Evolutionary conservation across 2,888 invertebrate genomes (phyloP).

Genomic region (Serrognathus titanus): DNA sequence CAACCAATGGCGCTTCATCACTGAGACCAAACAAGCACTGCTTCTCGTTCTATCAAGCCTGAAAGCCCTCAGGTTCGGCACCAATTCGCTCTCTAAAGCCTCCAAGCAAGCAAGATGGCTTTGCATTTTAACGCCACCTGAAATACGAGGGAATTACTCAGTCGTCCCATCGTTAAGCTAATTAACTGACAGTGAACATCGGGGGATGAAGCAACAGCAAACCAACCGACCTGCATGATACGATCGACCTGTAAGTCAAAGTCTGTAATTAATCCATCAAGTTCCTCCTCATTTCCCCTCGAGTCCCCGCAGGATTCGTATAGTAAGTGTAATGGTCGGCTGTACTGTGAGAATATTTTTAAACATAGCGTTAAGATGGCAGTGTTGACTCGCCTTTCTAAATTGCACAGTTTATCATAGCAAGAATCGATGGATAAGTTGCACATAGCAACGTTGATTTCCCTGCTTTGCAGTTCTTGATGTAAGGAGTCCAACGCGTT

Average conservation of each 20-base stretch:
- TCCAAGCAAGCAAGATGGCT: conserved; percentile 66
- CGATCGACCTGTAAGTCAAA: conserved; percentile 68
- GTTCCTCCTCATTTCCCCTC: conserved; percentile 47
- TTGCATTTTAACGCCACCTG: conserved; percentile 60
- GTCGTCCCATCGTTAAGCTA: neutral
- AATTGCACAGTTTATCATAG: conserved; percentile 59
- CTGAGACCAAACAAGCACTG: conserved; percentile 51
- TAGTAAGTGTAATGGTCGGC: conserved; percentile 34
- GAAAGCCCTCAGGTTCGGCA: conserved; percentile 56
- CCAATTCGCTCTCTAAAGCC: conserved; percentile 63
- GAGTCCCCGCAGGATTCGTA: conserved; percentile 31
- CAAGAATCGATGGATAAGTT: conserved; percentile 59
- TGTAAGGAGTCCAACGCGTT: conserved; percentile 52
- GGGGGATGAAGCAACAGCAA: conserved; percentile 62
- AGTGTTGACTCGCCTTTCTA: conserved; percentile 65
- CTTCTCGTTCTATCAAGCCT: conserved; percentile 52
- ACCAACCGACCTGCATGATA: conserved; percentile 65
- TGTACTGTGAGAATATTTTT: conserved; percentile 45
- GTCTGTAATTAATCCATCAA: conserved; percentile 55
- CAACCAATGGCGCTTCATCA: conserved; percentile 59
- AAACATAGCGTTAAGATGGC: conserved; percentile 59
- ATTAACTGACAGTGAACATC: neutral
- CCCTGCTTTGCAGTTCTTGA: conserved; percentile 48
- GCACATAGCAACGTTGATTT: conserved; percentile 52
- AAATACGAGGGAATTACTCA: conserved; percentile 8